phyloP scores from a whole-genome alignment of 2,797 vertebrate species.

The Cheirogaleus major region DNA sequence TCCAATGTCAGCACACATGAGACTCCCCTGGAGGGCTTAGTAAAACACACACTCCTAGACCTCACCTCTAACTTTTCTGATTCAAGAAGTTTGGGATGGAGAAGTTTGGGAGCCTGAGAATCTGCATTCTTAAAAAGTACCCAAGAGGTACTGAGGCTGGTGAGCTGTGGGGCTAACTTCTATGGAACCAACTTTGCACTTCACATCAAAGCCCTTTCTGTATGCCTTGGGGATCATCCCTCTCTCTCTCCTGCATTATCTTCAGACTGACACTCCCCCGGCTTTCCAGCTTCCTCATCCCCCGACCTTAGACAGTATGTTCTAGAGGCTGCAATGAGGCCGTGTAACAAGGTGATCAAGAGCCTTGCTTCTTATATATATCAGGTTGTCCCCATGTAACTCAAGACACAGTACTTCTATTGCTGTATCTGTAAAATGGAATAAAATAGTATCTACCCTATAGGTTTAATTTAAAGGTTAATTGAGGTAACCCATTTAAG shows the following conservation, averaged over 20 bases:
- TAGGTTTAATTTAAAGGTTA: conserved; percentile 31
- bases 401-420: not conserved
- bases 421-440: not conserved
- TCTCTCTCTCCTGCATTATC: not conserved
- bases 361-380: not conserved
- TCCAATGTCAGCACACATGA: not conserved
- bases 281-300: not conserved
- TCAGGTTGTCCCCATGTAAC: not conserved
- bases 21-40: not conserved
- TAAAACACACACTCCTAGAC: not conserved
- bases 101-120: too few relatives aligned
- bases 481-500: not conserved
- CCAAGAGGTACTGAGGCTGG: not conserved
- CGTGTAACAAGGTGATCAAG: not conserved
- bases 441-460: not conserved
- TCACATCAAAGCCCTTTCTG: not conserved
- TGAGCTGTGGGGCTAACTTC: not conserved
- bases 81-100: not conserved
- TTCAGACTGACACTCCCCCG: not conserved
- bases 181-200: not conserved
- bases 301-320: not conserved
- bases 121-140: not conserved
- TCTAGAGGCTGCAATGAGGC: not conserved
- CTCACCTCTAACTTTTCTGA: not conserved
- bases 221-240: too few relatives aligned